Conservation (phyloP, 2,888 invertebrate genomes). For the Tyria jacobaeae region DNA sequence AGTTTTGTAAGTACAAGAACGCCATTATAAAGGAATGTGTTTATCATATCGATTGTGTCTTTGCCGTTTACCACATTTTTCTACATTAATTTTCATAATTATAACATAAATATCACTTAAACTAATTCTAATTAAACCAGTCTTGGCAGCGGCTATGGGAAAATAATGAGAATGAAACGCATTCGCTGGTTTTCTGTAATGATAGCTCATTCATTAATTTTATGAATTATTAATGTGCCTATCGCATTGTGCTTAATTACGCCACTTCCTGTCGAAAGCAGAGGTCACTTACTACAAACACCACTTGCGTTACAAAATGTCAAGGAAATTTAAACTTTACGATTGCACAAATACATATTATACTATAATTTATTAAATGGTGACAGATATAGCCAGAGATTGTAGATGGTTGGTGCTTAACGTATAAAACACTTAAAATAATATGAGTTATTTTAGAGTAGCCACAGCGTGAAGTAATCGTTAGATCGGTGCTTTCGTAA, state of each 20-base stretch:
- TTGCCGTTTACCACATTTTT: not conserved
- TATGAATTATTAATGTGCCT: slow-evolving; percentile 33
- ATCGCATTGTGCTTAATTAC: slow-evolving; percentile 35
- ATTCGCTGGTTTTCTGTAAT: slow-evolving; percentile 33
- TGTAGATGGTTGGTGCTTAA: not conserved
- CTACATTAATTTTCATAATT: not conserved
- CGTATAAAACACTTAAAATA: not conserved
- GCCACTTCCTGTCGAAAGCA: slow-evolving; percentile 38
- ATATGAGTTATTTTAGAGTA: not conserved
- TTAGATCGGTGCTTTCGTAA: not conserved
- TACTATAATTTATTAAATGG: slow-evolving; percentile 4
- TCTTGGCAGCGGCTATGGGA: slow-evolving; percentile 2
- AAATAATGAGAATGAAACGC: slow-evolving; percentile 4
- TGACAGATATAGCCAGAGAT: slow-evolving; percentile 6
- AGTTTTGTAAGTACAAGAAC: not conserved
- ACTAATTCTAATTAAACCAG: not conserved
- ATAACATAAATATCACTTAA: not conserved
- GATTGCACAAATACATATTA: slow-evolving; percentile 36
- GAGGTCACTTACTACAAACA: slow-evolving; percentile 28
- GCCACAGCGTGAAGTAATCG: not conserved
- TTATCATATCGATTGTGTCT: too few relatives aligned
- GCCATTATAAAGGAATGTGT: not conserved
- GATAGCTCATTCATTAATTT: slow-evolving; percentile 41
- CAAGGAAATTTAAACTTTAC: slow-evolving; percentile 45
- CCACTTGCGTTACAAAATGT: slow-evolving; percentile 39